Conservation (phyloP, 1,140 invertebrate species). For the Drosophila seguyi region DNA sequence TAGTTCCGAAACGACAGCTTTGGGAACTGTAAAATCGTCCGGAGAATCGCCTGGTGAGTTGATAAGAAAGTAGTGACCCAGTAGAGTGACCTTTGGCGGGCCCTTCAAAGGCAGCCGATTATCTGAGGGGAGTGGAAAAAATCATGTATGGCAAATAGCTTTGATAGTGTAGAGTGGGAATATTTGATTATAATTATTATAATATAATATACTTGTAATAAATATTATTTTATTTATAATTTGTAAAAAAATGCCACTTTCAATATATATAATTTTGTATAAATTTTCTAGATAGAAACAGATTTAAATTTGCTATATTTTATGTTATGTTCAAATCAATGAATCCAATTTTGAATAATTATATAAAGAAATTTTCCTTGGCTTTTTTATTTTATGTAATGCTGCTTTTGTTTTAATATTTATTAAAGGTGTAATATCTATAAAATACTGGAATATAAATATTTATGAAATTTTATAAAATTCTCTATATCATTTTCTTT, state of each 20-base stretch:
- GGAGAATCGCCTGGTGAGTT: conserved; percentile 65
- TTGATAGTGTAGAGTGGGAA: neutral
- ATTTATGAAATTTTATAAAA: too few species aligned
- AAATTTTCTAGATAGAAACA: neutral
- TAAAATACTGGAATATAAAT: too few species aligned
- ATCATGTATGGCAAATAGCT: conserved; percentile 8
- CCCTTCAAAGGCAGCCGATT: conserved; percentile 45
- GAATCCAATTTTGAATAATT: neutral
- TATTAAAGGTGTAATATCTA: too few species aligned
- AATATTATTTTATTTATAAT: neutral
- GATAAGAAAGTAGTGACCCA: conserved; percentile 21
- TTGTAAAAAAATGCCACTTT: neutral
- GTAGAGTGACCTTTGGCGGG: conserved; percentile 31
- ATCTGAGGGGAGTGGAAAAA: conserved; percentile 15
- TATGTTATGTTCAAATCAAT: too few species aligned
- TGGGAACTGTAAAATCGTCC: conserved; percentile 28
- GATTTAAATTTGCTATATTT: too few species aligned
- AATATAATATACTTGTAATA: neutral
- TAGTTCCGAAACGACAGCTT: conserved; percentile 15
- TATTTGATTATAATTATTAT: too few species aligned
- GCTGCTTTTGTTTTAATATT: neutral
- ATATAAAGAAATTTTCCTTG: neutral
- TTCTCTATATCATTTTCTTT: too few species aligned
- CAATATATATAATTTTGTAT: neutral
- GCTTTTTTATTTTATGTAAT: too few species aligned